Percentiles rank a stretch among this genome's conserved stretches.
Conservation (phyloP, 2,797 vertebrate genomes). For the Lophura swinhoii region DNA sequence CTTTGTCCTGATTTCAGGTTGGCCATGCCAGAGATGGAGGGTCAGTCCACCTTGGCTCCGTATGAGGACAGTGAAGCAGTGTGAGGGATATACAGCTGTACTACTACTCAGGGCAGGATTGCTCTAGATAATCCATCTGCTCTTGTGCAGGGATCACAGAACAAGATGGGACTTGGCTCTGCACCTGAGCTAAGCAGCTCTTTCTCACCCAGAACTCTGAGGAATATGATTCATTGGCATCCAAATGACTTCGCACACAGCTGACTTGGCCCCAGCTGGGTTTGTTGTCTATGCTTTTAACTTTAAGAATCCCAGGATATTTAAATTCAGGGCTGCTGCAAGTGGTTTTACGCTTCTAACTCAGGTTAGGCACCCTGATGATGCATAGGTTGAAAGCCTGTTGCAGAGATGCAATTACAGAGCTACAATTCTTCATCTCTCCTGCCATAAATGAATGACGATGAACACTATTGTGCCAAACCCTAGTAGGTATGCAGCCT, state of each 20-base stretch:
- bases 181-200: neutral
- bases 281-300: neutral
- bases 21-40: fast-evolving
- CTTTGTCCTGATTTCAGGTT: neutral
- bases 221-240: neutral
- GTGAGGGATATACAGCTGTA: neutral
- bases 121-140: neutral
- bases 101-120: neutral
- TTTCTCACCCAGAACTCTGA: neutral
- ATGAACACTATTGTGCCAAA: neutral
- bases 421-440: neutral
- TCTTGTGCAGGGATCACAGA: neutral
- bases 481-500: neutral
- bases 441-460: neutral
- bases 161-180: neutral
- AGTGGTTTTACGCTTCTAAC: neutral
- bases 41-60: neutral
- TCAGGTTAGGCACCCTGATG: neutral
- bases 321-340: neutral
- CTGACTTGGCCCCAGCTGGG: neutral
- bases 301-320: neutral
- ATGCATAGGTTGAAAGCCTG: neutral
- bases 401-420: neutral
- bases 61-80: neutral
- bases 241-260: neutral